Conservation (phyloP, 2,113 vertebrate genomes). For the Pelmatolapia mariae region DNA sequence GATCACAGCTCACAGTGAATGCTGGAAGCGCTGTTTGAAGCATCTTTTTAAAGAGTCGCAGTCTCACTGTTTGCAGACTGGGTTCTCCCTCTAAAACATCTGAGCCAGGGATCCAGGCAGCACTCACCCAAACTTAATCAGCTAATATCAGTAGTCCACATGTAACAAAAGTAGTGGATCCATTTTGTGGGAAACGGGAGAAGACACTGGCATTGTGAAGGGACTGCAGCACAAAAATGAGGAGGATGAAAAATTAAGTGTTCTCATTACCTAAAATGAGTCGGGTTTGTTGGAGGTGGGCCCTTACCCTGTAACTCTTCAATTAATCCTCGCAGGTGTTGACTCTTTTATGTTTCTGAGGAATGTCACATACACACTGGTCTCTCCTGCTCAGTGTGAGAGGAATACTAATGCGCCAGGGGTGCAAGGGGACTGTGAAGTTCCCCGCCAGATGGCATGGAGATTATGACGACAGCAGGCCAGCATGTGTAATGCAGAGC, state of each 20-base stretch:
- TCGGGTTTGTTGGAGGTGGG: conserved; percentile 16
- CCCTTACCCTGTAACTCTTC: not conserved
- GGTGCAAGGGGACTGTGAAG: conserved; percentile 26
- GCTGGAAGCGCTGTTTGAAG: conserved; percentile 7
- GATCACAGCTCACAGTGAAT: conserved; percentile 8
- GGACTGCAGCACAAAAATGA: not conserved
- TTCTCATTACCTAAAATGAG: conserved; percentile 28
- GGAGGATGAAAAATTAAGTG: not conserved
- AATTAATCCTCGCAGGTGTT: conserved; percentile 25
- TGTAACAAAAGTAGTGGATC: not conserved
- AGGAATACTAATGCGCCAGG: conserved; percentile 43
- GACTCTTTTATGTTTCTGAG: conserved; percentile 31
- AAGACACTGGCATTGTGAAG: not conserved
- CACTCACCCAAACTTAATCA: not conserved
- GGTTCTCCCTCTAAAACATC: not conserved
- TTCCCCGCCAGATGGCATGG: conserved; percentile 54
- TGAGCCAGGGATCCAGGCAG: not conserved
- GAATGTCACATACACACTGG: conserved; percentile 10
- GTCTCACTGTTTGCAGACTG: not conserved
- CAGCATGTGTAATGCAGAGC: conserved; percentile 40
- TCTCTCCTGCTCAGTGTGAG: conserved; percentile 8
- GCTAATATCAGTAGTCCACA: not conserved
- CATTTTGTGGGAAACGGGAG: not conserved
- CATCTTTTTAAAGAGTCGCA: not conserved
- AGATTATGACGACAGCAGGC: conserved; percentile 57